phyloP scores from a whole-genome alignment of 2,797 vertebrate genomes.

The Parambassis ranga region DNA sequence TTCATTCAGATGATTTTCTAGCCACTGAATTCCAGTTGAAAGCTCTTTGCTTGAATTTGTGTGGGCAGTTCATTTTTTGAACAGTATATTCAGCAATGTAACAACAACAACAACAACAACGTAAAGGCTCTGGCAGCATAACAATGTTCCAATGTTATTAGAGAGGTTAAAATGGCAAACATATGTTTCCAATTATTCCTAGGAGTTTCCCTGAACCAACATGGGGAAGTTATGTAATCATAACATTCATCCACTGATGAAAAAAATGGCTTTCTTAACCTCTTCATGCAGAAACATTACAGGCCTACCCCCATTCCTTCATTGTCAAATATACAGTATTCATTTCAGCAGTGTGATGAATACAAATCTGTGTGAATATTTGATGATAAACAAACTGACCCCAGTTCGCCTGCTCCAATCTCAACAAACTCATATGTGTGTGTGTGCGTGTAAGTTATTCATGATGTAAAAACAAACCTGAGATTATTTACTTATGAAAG shows the following conservation, averaged over 20 bases:
- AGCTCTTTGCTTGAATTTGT: not conserved
- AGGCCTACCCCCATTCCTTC: not conserved
- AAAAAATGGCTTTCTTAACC: not conserved
- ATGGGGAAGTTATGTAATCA: slow-evolving; percentile 17
- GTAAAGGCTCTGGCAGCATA: not conserved
- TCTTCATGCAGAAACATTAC: slow-evolving; percentile 4
- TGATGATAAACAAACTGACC: slow-evolving; percentile 17
- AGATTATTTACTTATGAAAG: slow-evolving; percentile 30
- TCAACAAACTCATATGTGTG: not conserved
- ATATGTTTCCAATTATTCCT: slow-evolving; percentile 29
- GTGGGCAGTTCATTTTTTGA: not conserved
- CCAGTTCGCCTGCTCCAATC: not conserved
- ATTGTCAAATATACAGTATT: not conserved
- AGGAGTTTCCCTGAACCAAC: slow-evolving; percentile 14
- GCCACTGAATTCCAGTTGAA: not conserved
- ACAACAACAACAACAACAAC: not conserved
- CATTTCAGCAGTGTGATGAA: not conserved
- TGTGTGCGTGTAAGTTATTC: not conserved
- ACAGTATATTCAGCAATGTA: accelerated
- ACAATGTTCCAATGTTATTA: not conserved
- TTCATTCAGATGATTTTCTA: not conserved
- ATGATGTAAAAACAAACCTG: slow-evolving; percentile 40
- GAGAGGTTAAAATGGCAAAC: slow-evolving; percentile 10
- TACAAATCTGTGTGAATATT: not conserved
- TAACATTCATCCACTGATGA: not conserved